Percentiles rank a stretch among this genome's conserved stretches.
These are phyloP conservation scores for Peromyscus eremicus DNA, from an alignment of 2,797 vertebrate species.

Conservation along the genomic window DNA sequence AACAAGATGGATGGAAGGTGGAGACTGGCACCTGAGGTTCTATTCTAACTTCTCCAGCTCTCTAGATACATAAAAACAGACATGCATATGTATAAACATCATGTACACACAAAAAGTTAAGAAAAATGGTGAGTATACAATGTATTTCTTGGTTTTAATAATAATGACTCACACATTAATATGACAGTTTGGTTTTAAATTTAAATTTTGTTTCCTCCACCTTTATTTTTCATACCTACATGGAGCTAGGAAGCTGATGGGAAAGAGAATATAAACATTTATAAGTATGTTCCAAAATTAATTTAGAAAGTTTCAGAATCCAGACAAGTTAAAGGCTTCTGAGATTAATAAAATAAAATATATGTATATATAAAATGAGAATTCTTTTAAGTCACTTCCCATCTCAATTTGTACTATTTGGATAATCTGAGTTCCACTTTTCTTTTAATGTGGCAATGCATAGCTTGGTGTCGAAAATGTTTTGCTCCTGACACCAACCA, in stretches of 20 bases:
- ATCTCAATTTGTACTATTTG: slow-evolving; percentile 14
- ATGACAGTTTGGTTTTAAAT: background rate
- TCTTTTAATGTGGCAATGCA: background rate
- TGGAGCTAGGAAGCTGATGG: background rate
- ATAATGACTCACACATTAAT: background rate
- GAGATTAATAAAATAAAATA: background rate
- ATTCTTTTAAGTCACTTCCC: background rate
- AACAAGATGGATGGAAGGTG: background rate
- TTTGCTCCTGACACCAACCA: background rate
- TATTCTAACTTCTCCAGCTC: background rate
- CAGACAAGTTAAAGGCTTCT: background rate
- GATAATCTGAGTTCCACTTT: background rate
- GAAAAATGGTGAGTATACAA: background rate
- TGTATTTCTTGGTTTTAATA: background rate
- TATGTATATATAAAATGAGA: background rate
- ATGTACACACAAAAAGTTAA: background rate
- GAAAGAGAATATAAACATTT: background rate
- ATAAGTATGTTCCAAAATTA: background rate
- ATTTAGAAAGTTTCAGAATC: background rate
- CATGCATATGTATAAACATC: background rate
- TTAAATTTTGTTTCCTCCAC: background rate
- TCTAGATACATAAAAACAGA: background rate
- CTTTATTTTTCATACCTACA: background rate
- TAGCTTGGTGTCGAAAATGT: slow-evolving; percentile 1
- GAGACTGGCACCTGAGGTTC: background rate